phyloP scores from a whole-genome alignment of 2,113 vertebrate species.

The Onychorhynchus coronatus region DNA sequence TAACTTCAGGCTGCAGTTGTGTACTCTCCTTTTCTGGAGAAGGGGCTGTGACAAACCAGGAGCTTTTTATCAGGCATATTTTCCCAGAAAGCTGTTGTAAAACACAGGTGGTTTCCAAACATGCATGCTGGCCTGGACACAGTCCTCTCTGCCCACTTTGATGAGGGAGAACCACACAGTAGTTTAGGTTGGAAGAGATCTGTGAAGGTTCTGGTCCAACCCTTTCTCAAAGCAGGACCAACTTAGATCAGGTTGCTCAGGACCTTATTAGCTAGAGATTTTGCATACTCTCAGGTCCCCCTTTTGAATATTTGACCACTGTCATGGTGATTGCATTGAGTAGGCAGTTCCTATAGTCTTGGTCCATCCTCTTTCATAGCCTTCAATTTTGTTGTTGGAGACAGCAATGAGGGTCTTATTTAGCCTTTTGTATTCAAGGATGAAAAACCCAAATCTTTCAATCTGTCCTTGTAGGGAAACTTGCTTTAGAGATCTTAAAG shows the following conservation, averaged over 20 bases:
- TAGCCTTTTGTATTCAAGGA: neutral
- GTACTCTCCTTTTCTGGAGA: neutral
- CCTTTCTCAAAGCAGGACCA: neutral
- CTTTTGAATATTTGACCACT: neutral
- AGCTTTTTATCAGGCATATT: neutral
- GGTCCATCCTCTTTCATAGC: neutral
- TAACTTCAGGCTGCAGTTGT: neutral
- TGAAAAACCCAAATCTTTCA: neutral
- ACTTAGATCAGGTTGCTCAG: neutral
- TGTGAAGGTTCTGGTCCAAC: neutral
- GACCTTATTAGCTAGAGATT: neutral
- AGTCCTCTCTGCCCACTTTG: neutral
- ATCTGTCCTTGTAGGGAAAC: neutral
- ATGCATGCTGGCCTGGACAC: fast-evolving
- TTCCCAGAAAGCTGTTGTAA: neutral
- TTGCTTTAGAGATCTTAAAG: neutral
- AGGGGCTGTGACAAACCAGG: neutral
- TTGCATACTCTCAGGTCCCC: neutral
- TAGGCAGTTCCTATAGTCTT: neutral
- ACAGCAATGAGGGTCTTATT: neutral
- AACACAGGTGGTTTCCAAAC: neutral
- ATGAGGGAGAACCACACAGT: neutral
- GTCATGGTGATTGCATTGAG: neutral
- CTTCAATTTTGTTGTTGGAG: neutral
- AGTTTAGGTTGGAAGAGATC: neutral